Conservation (phyloP, 2,797 vertebrate species). For the Bovichtus variegatus region DNA sequence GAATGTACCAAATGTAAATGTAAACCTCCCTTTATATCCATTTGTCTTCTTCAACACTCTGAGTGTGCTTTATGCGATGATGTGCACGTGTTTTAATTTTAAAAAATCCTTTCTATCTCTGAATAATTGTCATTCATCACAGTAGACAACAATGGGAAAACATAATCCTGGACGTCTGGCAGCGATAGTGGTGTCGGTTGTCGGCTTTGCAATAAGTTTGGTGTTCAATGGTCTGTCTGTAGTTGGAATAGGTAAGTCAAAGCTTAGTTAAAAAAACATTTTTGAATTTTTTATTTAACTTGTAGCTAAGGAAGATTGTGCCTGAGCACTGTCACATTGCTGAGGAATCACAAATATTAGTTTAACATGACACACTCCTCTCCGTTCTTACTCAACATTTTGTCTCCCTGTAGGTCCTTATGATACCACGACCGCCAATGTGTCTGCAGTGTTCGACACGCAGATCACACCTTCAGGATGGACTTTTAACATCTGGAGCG, state of each 20-base stretch:
- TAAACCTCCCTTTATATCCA: background rate
- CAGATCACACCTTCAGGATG: slow-evolving; percentile 82
- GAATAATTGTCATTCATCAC: background rate
- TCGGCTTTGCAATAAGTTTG: slow-evolving; percentile 62
- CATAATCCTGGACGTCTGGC: slow-evolving; percentile 66
- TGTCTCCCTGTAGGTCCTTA: slow-evolving; percentile 63
- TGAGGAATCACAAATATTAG: background rate
- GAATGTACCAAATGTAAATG: background rate
- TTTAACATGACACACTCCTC: background rate
- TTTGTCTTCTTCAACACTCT: background rate
- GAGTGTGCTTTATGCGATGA: background rate
- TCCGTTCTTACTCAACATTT: background rate
- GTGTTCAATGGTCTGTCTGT: slow-evolving; percentile 78
- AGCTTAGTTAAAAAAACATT: background rate
- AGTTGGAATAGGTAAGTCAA: slow-evolving; percentile 66
- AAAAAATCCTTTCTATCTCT: background rate
- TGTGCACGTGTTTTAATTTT: background rate
- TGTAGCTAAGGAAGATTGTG: rapidly evolving
- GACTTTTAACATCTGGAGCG: slow-evolving; percentile 83
- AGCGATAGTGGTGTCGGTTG: slow-evolving; percentile 57
- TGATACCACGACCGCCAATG: slow-evolving; percentile 67
- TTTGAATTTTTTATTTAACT: background rate
- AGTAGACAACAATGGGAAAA: slow-evolving; percentile 56
- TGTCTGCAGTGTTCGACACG: slow-evolving; percentile 78
- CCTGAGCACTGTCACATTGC: background rate